Evolutionary conservation across 1,140 invertebrate genomes (phyloP), one percentile per base, ranked within the genome.

Genomic region (Drosophila nikananu): DNA sequence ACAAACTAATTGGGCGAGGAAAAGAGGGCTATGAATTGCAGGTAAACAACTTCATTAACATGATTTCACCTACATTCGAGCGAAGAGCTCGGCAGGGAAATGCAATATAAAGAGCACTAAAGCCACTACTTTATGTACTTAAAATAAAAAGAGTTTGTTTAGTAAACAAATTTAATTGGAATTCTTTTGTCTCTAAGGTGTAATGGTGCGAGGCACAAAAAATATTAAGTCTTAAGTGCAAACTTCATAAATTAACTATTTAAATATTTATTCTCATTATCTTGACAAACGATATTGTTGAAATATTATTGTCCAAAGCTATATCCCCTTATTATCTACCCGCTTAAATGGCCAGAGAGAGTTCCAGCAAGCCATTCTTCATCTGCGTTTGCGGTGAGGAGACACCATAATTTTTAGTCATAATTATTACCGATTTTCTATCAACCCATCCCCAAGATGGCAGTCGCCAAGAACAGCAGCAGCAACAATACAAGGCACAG

Each of bases 21-120:
- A 80, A 80, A 55, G 63, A 58, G 48, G 80, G 51, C 77, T 67
- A 62, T 72, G 81, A 87, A 87, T 84, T 84, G 81, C 81, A 61
- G 58, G 70, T 81, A 90, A 87, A 84, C 86, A 90, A 84, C 84
- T 84, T 84, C 52, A 87, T 84, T 84, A 81, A 71, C 81, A 75
- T 68, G 84, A 87, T 87, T 87, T 87, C 84, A 90, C 84, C 81
- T 62, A 75, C 72, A 66, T 68, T 63, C 52, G 23, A 49, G 48
- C 23, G 17, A 49, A 49, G 17, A 61, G 41, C n/a, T 48, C 25
- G 55, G 57, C 3, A 54, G 30, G 17, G 15, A 61, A 52, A 57
- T 23, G 5, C 2, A n/a, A 9, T 25, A 25, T 19, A 12, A 3
- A 41, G 25, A 1, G 8, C 4, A n/a, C 8, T 12, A n/a, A 17